Base-by-base conservation (phyloP, 2,797 vertebrate species). In the Tadarida brasiliensis region DNA sequence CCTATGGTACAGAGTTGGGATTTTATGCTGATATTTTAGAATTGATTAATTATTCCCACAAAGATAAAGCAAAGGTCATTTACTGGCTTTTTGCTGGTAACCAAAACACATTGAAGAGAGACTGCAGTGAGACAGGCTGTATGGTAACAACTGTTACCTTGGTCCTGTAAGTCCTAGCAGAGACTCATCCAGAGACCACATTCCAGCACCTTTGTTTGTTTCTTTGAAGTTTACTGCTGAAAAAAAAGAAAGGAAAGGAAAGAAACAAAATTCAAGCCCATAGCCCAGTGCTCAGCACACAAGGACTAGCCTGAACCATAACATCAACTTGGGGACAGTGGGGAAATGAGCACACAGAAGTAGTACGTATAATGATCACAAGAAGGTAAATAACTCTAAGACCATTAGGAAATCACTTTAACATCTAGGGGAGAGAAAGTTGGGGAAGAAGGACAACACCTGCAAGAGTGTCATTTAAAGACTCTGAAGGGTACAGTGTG, bases 1-100 rank as follows among this genome's bases (percentile, higher is more conserved):
- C 4, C 5, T 57, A 24, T 17, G 35, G 30, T 35, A 57, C 74
- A 70, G 39, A 26, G 28, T 39, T 92, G 68, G 49, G 44, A 61
- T 67, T 94, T 87, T n/a, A 56, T 70, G 47, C 68, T 95, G 84
- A 59, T 59, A 70, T 88, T 80, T 93, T 71, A 70, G n/a, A 86
- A 51, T 82, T 59, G 56, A 49, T 76, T 74, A 59, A 20, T 74
- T 65, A 81, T 59, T 73, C 67, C n/a, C 71, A 26, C 26, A 33
- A 71, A 90, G 77, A 74, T 33, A 33, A 92, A 91, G 14, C 6
- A 22, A 56, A 87, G 16, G 33, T 77, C 39, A 15, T 70, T 78
- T 81, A 59, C 49, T 65, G 80, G 19, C 20, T 89, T 51, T 87
- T 90, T 47, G 22, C 8, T 51, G 76, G 30, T 76, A 71, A 20